Evolutionary conservation across 2,113 vertebrate species (phyloP), one percentile per base, ranked within the genome.

Genomic region (Telmatochromis sp.): DNA sequence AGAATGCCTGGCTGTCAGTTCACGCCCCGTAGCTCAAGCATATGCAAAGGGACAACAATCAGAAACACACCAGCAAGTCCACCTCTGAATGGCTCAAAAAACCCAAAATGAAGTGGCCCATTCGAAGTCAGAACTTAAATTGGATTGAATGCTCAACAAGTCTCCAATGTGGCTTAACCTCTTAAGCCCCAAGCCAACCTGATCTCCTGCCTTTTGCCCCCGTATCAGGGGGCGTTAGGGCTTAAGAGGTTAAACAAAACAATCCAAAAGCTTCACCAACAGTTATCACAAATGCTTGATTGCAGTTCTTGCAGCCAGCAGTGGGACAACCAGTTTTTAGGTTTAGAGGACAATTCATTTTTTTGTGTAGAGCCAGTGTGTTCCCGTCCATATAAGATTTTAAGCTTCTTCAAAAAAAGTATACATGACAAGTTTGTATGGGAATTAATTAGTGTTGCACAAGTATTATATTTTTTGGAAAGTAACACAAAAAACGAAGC

Each of bases 101-200:
- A 0, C 10, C 0, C 33, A 21, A 37, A 65, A n/a, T 21, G 33
- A 37, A 68, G 33, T 19, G 17, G 33, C 10, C 0, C 60, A 5
- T 5, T 65, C 4, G 3, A 65, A 37, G 19, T 37, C 60, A 21
- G 60, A 37, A 65, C 33, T 65, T 65, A 21, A 65, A 37, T 65
- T 21, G 10, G 33, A 65, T 13, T 37, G 33, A 65, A 65, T 65
- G 33, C 60, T 65, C 33, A 65, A 13, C 4, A 37, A 21, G 19
- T 65, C 60, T 65, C 60, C 10, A 37, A 37, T 8, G 33, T 65
- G 4, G 19, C 60, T 65, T 37, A n/a, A n/a, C n/a, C n/a, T n/a
- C n/a, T n/a, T n/a, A n/a, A n/a, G n/a, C n/a, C n/a, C n/a, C n/a
- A n/a, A n/a, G n/a, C n/a, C n/a, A n/a, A n/a, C n/a, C n/a, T n/a